phyloP scores from a whole-genome alignment of 2,888 invertebrate species.

The Chrysina gloriosa region DNA sequence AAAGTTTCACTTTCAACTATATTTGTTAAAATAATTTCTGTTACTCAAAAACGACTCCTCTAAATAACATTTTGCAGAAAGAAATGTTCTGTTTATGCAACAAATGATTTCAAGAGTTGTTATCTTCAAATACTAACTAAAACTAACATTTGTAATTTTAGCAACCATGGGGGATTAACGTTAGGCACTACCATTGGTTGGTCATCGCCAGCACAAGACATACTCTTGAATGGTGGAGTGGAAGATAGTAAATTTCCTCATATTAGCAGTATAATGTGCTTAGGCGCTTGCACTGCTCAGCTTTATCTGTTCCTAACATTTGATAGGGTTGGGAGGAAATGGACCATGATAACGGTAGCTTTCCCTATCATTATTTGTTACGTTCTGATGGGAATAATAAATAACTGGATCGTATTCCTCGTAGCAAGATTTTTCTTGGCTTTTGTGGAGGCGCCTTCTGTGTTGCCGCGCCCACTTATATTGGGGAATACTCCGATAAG shows the following conservation, averaged over 20 bases:
- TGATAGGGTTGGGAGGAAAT: conserved; percentile 50
- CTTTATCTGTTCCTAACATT: conserved; percentile 46
- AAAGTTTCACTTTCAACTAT: no score
- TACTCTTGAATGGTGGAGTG: conserved; percentile 58
- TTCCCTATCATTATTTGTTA: conserved; percentile 53
- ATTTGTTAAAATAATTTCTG: no score
- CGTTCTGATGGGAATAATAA: conserved; percentile 50
- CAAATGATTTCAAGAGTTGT: no score
- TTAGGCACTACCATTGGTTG: conserved; percentile 64
- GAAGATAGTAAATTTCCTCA: conserved; percentile 45
- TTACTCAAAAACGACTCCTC: no score
- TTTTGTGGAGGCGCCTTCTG: conserved; percentile 75
- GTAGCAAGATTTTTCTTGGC: conserved; percentile 60
- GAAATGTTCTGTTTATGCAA: no score
- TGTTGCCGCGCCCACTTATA: conserved; percentile 84
- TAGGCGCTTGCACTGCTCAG: conserved; percentile 50
- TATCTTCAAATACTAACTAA: conserved; percentile 38
- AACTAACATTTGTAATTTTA: background rate
- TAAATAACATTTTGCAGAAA: no score
- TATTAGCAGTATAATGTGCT: conserved; percentile 49
- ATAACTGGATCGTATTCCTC: conserved; percentile 43
- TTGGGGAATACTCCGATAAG: conserved; percentile 85
- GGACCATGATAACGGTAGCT: conserved; percentile 52
- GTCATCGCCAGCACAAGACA: conserved; percentile 64
- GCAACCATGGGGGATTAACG: conserved; percentile 59